Percentiles rank a stretch among this genome's conserved stretches.
Evolutionary conservation across 2,888 invertebrate genomes (phyloP).

Genomic region (Pollenia angustigena): DNA sequence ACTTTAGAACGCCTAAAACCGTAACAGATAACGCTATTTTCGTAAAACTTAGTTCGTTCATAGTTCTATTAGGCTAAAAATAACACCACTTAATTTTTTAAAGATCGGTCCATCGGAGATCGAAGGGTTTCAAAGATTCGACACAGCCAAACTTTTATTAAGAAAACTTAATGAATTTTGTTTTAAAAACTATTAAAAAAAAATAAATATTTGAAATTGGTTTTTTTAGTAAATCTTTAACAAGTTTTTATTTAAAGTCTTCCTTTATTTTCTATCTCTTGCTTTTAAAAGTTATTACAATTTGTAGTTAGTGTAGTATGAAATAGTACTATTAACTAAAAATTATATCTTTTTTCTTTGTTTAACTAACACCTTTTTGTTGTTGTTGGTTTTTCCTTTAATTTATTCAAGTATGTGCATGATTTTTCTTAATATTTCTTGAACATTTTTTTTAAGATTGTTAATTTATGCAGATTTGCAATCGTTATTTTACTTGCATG

Average conservation of each 20-base stretch:
- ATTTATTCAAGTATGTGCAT: background rate
- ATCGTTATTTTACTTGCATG: slow-evolving; percentile 51
- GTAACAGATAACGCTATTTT: too few species aligned
- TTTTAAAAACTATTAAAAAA: background rate
- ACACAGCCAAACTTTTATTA: background rate
- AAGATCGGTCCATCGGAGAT: too few species aligned
- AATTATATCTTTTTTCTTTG: background rate
- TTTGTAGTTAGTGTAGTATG: background rate
- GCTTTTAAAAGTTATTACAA: background rate
- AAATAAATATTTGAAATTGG: background rate
- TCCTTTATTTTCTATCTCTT: background rate
- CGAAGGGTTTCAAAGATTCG: too few species aligned
- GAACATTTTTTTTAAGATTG: slow-evolving; percentile 20
- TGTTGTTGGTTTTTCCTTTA: background rate
- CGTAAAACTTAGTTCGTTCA: too few species aligned
- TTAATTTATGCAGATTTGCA: slow-evolving; percentile 72
- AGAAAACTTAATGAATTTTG: background rate
- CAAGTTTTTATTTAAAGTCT: slow-evolving; percentile 31
- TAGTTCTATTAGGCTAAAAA: too few species aligned
- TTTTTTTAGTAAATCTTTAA: background rate
- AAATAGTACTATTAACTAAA: background rate
- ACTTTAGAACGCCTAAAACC: too few species aligned
- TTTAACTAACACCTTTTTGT: slow-evolving; percentile 19
- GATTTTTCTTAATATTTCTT: slow-evolving; percentile 24
- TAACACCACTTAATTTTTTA: too few species aligned